Evolutionary conservation across 1,140 invertebrate genomes (phyloP), one percentile per base, ranked within the genome.

Genomic region (Drosophila baimaii): DNA sequence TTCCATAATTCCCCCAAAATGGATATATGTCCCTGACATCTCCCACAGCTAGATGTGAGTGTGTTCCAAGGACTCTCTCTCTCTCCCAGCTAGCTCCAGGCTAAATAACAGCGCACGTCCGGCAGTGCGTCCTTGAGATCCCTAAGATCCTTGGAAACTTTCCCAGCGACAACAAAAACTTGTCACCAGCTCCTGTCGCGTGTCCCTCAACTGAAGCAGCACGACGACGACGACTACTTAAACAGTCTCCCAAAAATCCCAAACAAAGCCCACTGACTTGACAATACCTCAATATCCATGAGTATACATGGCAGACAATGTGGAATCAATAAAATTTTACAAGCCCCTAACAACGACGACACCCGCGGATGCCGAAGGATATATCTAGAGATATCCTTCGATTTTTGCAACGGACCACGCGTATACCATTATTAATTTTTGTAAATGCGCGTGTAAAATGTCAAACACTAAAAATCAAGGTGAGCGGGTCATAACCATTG

Each of bases 121-220:
- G 46, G 44, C 41, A 41, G 51, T 39, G 41, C 62, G 31, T 9
- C 81, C 81, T 84, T 85, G 81, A 74, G 61, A 46, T 29, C 81
- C 77, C 77, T 59, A 73, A 74, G 61, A 46, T 64, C 13, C 63
- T 19, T 25, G 31, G 29, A 37, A 66, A 81, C 55, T 68, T 69
- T 76, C 54, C 54, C 71, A 46, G 25, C 29, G 12, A n/a, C 46
- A 35, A 65, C 57, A 62, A 61, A 55, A 82, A 86, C 82, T 90
- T 88, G 88, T 82, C 79, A 78, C 77, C 82, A 90, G 88, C 86
- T 90, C 86, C 86, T 90, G 86, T 90, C 88, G 86, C 88, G 86
- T 90, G 88, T 90, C 86, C 85, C 84, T 90, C 79, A 81, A 80
- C 80, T 78, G 61, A 70, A 88, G 77, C 84, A 84, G 83, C 80